Percentiles rank a stretch among this genome's conserved stretches.
Evolutionary conservation across 2,113 vertebrate genomes (phyloP).

Genomic region (Indicator maculatus): DNA sequence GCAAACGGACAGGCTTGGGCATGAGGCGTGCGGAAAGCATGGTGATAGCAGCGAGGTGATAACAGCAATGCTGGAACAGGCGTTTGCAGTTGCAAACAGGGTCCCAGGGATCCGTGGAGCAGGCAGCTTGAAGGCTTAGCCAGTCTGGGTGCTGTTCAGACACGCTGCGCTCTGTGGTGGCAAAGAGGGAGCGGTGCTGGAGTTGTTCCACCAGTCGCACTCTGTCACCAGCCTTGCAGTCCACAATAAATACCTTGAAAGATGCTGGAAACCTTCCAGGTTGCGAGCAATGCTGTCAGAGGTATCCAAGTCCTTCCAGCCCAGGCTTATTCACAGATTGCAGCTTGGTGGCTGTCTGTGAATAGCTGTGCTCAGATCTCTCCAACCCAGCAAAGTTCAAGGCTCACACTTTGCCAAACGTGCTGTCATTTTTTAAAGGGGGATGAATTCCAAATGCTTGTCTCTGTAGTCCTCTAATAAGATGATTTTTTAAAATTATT

Average conservation of each 20-base stretch:
- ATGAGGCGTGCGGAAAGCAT: background rate
- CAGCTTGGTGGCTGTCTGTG: slow-evolving; percentile 59
- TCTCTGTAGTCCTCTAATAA: slow-evolving; percentile 64
- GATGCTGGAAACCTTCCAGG: slow-evolving; percentile 60
- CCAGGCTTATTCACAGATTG: slow-evolving; percentile 54
- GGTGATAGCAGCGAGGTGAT: background rate
- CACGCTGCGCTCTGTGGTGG: background rate
- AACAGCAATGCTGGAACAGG: background rate
- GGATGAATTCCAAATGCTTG: slow-evolving; percentile 70
- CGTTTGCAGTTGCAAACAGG: background rate
- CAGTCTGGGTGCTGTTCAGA: slow-evolving; percentile 41
- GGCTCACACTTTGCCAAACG: slow-evolving; percentile 76
- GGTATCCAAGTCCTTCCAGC: slow-evolving; percentile 36
- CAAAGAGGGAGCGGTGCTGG: slow-evolving; percentile 39
- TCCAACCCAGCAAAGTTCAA: slow-evolving; percentile 64
- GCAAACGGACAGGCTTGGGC: slow-evolving; percentile 41
- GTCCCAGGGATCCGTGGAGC: background rate
- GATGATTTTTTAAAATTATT: slow-evolving; percentile 35
- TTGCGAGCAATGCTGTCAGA: background rate
- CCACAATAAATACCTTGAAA: slow-evolving; percentile 42
- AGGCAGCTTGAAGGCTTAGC: slow-evolving; percentile 36
- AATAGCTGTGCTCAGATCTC: slow-evolving; percentile 60
- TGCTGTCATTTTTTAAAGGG: slow-evolving; percentile 71
- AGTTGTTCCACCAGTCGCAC: slow-evolving; percentile 3
- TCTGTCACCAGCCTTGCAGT: slow-evolving; percentile 69